Percentiles rank a stretch among this genome's conserved stretches.
Conservation (phyloP, 2,113 vertebrate species). For the Cepphus grylle region DNA sequence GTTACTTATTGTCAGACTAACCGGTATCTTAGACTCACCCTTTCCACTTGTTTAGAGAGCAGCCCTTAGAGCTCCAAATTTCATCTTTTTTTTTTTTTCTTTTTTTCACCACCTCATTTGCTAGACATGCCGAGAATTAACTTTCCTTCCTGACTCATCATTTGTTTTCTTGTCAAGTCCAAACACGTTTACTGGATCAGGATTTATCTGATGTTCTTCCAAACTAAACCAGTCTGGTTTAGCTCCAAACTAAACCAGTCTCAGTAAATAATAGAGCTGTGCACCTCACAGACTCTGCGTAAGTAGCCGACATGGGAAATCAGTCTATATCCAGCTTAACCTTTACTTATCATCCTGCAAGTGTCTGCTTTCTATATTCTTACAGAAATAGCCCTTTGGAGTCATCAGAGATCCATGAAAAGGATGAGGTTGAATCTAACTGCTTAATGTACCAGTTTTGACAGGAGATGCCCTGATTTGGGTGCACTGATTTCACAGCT, state of each 20-base stretch:
- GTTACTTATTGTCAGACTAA: not conserved
- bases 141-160: not conserved
- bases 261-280: not conserved
- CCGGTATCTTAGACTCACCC: not conserved
- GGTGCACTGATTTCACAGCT: not conserved
- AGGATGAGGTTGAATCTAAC: not conserved
- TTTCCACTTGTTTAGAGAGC: not conserved
- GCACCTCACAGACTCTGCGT: not conserved
- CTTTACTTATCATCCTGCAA: not conserved
- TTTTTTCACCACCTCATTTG: not conserved
- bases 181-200: not conserved
- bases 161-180: not conserved
- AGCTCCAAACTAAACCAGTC: not conserved
- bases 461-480: not conserved
- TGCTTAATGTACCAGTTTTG: not conserved
- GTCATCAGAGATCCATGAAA: not conserved
- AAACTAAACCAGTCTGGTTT: not conserved
- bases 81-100: not conserved
- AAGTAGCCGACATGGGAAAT: not conserved
- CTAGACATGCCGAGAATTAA: not conserved
- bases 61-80: not conserved
- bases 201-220: not conserved
- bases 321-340: not conserved
- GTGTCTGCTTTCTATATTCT: not conserved
- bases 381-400: not conserved